A percentile compares a stretch with the other conserved stretches of the same genome.
These are phyloP conservation scores for Chiroxiphia lanceolata DNA, from an alignment of 2,797 vertebrate genomes.

Conservation along the genomic window DNA sequence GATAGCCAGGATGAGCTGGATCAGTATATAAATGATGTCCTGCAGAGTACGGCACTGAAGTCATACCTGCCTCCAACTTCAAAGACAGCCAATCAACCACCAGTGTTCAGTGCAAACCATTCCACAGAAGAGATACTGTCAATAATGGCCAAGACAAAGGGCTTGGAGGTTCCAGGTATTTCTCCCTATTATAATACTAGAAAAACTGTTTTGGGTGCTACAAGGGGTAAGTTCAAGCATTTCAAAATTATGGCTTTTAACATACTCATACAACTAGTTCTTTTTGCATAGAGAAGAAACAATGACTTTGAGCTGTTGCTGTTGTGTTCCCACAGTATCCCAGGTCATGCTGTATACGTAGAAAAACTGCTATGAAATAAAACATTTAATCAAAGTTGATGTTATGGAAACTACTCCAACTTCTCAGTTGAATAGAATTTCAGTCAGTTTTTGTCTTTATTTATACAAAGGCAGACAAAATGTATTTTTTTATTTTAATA, in stretches of 20 bases:
- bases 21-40: slow-evolving; percentile 89
- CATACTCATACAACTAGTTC: background rate
- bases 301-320: background rate
- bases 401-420: background rate
- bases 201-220: background rate
- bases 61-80: slow-evolving; percentile 88
- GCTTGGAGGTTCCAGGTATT: slow-evolving; percentile 90
- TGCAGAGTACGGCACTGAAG: slow-evolving; percentile 86
- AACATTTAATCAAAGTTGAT: background rate
- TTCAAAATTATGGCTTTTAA: background rate
- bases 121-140: slow-evolving; percentile 94
- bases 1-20: slow-evolving; percentile 86
- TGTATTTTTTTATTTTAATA: background rate
- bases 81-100: slow-evolving; percentile 77
- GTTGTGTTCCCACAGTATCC: background rate
- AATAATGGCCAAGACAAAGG: slow-evolving; percentile 92
- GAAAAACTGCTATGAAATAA: background rate
- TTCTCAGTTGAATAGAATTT: background rate
- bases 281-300: background rate
- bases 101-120: slow-evolving; percentile 89
- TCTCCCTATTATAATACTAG: background rate
- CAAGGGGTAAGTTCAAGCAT: background rate
- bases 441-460: background rate
- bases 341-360: background rate
- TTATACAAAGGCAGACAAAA: background rate